phyloP scores from a whole-genome alignment of 2,113 vertebrate genomes.

The Nerophis lumbriciformis region DNA sequence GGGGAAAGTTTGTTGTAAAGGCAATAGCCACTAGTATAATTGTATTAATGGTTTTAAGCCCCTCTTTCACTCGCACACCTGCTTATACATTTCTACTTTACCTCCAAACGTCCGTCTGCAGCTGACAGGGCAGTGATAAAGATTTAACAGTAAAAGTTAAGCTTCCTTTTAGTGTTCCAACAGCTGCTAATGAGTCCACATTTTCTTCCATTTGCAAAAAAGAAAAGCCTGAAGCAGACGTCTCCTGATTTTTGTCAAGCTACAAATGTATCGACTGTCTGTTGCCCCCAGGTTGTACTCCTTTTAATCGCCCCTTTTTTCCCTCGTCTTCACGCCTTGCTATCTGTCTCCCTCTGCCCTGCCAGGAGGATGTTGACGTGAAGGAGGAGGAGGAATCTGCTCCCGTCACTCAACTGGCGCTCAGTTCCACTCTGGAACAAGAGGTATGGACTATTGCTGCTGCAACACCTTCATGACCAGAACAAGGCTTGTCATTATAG shows the following conservation, averaged over 20 bases:
- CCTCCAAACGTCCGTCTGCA: background rate
- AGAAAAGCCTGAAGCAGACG: conserved; percentile 1
- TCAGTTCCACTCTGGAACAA: conserved; percentile 66
- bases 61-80: background rate
- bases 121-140: background rate
- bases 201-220: background rate
- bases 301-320: background rate
- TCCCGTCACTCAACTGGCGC: conserved; percentile 55
- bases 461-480: background rate
- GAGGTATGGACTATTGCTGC: conserved; percentile 43
- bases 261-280: background rate
- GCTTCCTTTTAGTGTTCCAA: background rate
- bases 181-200: conserved; percentile 10
- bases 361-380: conserved; percentile 42
- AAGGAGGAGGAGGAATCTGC: conserved; percentile 53
- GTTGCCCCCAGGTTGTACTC: background rate
- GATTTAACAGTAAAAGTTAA: background rate
- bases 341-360: conserved; percentile 7
- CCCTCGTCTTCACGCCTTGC: background rate
- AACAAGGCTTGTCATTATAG: too few relatives aligned
- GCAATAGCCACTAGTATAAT: background rate
- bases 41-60: background rate
- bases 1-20: too few relatives aligned
- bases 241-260: too few relatives aligned
- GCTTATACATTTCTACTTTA: conserved; percentile 7